These are phyloP conservation scores for Drosophila burlai DNA, from an alignment of 1,140 invertebrate species.

Conservation along the genomic window DNA sequence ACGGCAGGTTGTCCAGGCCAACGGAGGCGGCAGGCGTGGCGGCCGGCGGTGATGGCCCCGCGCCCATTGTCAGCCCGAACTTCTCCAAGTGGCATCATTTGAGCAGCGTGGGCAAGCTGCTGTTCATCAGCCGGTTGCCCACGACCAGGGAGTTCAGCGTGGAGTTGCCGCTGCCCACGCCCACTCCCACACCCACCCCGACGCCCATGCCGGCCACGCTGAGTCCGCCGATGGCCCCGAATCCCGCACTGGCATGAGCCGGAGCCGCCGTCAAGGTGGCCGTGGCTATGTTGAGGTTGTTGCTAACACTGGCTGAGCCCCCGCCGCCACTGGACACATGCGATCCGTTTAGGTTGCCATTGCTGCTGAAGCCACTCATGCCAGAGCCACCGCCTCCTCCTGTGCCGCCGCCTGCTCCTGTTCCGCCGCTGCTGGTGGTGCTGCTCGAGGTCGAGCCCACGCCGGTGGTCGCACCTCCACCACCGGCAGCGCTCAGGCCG, in stretches of 20 bases:
- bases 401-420: slow-evolving; percentile 4
- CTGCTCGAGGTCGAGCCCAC: slow-evolving; percentile 50
- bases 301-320: slow-evolving; percentile 34
- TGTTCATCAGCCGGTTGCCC: slow-evolving; percentile 82
- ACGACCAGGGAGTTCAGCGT: slow-evolving; percentile 79
- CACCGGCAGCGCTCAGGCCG: slow-evolving; percentile 25
- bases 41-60: slow-evolving; percentile 65
- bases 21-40: slow-evolving; percentile 60
- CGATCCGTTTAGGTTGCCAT: slow-evolving; percentile 55
- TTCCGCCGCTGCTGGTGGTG: slow-evolving; percentile 37
- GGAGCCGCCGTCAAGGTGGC: slow-evolving; percentile 65
- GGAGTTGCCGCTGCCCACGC: slow-evolving; percentile 69
- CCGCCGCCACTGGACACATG: slow-evolving; percentile 47
- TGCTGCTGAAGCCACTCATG: slow-evolving; percentile 69
- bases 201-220: slow-evolving; percentile 72
- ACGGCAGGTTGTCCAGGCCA: slow-evolving; percentile 52
- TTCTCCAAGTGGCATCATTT: slow-evolving; percentile 85
- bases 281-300: slow-evolving; percentile 70
- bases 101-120: slow-evolving; percentile 76
- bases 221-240: slow-evolving; percentile 59
- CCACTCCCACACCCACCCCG: slow-evolving; percentile 65
- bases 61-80: slow-evolving; percentile 76
- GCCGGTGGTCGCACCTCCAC: slow-evolving; percentile 43
- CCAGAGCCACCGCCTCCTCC: slow-evolving; percentile 26
- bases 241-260: slow-evolving; percentile 59